Evolutionary conservation across 2,888 invertebrate species (phyloP).

Genomic region (Charanyca ferruginea): DNA sequence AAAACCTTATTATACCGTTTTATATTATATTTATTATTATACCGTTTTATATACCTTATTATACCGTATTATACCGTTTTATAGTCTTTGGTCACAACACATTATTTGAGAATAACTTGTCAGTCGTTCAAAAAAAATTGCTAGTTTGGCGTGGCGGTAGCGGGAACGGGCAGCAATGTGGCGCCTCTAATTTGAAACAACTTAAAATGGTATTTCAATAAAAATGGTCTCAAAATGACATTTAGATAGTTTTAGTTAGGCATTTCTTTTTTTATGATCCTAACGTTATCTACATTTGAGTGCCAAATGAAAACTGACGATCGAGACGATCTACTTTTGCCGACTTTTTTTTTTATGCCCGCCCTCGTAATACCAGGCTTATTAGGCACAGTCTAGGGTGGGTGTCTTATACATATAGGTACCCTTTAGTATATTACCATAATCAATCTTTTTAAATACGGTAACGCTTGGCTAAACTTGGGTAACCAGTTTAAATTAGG

Average conservation of each 20-base stretch:
- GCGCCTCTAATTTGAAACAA: neutral
- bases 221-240: neutral
- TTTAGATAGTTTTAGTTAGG: neutral
- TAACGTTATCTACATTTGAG: neutral
- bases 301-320: constrained; percentile 3
- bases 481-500: neutral
- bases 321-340: constrained; percentile 17
- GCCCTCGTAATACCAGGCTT: constrained; percentile 5
- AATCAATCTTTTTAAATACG: neutral
- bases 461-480: constrained; percentile 5
- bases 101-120: too few species aligned
- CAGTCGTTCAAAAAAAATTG: too few species aligned
- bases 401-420: neutral
- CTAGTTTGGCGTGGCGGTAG: too few species aligned
- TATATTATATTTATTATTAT: too few species aligned
- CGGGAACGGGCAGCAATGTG: too few species aligned
- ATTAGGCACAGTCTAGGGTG: neutral
- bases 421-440: too few species aligned
- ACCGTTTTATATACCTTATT: too few species aligned
- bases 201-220: neutral
- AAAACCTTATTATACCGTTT: too few species aligned
- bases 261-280: neutral
- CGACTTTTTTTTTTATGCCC: constrained; percentile 20
- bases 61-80: too few species aligned
- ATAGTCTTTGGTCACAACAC: too few species aligned